Percentiles rank a stretch among this genome's conserved stretches.
phyloP scores from a whole-genome alignment of 2,888 invertebrate species.

The Syrista parreyssii region DNA sequence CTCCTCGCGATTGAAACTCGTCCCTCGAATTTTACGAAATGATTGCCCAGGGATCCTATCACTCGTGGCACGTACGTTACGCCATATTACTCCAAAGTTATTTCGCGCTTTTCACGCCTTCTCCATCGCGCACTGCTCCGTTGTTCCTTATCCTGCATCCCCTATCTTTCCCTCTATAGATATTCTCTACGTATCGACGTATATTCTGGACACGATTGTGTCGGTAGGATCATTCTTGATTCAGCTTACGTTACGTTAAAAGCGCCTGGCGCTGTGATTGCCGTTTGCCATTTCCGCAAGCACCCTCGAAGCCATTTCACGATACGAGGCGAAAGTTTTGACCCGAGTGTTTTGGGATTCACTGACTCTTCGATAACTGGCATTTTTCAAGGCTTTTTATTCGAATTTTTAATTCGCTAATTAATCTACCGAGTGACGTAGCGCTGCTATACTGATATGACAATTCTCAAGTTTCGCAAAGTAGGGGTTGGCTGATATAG shows the following conservation, averaged over 20 bases:
- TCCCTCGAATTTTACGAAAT: neutral
- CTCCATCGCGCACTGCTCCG: neutral
- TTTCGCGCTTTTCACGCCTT: neutral
- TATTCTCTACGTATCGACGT: neutral
- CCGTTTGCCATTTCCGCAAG: conserved; percentile 34
- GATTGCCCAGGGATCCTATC: neutral
- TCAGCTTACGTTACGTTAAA: conserved; percentile 36
- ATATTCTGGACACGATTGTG: neutral
- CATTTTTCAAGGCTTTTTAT: neutral
- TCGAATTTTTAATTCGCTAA: neutral
- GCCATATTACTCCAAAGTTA: neutral
- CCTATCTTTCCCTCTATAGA: neutral
- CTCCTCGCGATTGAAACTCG: conserved; percentile 2
- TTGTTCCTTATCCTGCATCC: neutral
- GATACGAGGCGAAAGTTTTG: conserved; percentile 15
- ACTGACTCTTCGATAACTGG: neutral
- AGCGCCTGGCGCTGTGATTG: conserved; percentile 37
- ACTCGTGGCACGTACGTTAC: neutral
- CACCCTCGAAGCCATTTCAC: neutral
- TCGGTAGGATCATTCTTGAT: conserved; percentile 29
- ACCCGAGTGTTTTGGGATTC: neutral
- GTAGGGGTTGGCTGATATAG: neutral
- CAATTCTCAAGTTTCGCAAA: neutral
- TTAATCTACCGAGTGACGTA: neutral
- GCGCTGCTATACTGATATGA: neutral